A percentile compares a stretch with the other conserved stretches of the same genome.
Conservation (phyloP, 2,888 invertebrate species). For the Synanthedon myopaeformis region DNA sequence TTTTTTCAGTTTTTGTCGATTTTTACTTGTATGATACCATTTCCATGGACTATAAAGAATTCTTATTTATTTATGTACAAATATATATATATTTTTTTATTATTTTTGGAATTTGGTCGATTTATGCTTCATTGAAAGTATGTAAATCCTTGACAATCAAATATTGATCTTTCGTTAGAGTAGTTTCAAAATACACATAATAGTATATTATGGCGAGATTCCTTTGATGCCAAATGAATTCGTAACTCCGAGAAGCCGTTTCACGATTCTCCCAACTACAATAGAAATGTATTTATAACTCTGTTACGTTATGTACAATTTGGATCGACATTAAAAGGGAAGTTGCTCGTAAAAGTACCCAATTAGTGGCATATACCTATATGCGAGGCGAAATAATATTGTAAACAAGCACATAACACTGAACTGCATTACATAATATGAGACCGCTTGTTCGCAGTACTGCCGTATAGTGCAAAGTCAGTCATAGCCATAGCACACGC, state of each 20-base stretch:
- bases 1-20: too few relatives aligned
- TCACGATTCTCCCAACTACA: too few relatives aligned
- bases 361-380: not conserved
- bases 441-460: slow-evolving; percentile 23
- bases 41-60: too few relatives aligned
- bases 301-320: not conserved
- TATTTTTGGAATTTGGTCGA: too few relatives aligned
- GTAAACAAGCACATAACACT: not conserved
- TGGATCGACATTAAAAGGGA: not conserved
- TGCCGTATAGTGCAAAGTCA: slow-evolving; percentile 15
- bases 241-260: too few relatives aligned
- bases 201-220: slow-evolving; percentile 5
- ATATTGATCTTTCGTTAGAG: too few relatives aligned
- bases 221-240: not conserved
- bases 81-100: too few relatives aligned
- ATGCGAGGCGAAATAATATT: not conserved
- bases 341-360: not conserved
- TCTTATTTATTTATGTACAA: too few relatives aligned
- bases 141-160: too few relatives aligned
- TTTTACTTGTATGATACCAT: too few relatives aligned
- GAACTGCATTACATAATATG: slow-evolving; percentile 1
- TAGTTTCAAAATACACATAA: not conserved
- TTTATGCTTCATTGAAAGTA: too few relatives aligned
- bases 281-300: not conserved
- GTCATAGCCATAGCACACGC: slow-evolving; percentile 4